These are phyloP conservation scores for Chaenocephalus aceratus DNA, from an alignment of 2,113 vertebrate species.

Conservation along the genomic window DNA sequence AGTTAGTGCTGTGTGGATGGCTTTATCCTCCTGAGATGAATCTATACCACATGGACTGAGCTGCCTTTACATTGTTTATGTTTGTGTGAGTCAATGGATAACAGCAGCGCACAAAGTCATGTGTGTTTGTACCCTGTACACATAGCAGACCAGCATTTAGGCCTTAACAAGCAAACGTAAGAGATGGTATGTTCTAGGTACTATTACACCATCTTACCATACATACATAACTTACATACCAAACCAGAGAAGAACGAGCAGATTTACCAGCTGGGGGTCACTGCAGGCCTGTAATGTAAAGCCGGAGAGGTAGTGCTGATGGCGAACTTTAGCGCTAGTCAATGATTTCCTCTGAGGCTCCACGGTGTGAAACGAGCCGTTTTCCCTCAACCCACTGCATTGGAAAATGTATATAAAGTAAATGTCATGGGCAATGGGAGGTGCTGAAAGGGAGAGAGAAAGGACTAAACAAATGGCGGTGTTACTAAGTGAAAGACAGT, in stretches of 20 bases:
- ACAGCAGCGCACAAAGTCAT: slow-evolving; percentile 36
- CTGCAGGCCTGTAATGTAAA: slow-evolving; percentile 45
- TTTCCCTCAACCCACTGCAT: slow-evolving; percentile 57
- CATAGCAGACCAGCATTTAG: slow-evolving; percentile 5
- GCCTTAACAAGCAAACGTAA: not conserved
- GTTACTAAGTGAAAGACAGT: slow-evolving; percentile 71
- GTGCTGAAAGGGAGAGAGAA: slow-evolving; percentile 79
- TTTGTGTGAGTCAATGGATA: slow-evolving; percentile 42
- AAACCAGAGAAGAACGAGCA: slow-evolving; percentile 42
- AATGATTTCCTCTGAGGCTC: slow-evolving; percentile 68
- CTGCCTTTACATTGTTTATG: slow-evolving; percentile 46
- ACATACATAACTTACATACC: slow-evolving; percentile 39
- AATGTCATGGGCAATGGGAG: slow-evolving; percentile 77
- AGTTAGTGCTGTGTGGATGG: too few species aligned
- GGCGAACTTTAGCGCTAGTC: slow-evolving; percentile 63
- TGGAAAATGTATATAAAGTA: slow-evolving; percentile 79
- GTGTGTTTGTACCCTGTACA: slow-evolving; percentile 22
- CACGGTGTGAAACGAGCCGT: slow-evolving; percentile 59
- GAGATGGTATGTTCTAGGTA: slow-evolving; percentile 12
- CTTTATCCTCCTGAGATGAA: too few species aligned
- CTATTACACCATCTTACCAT: slow-evolving; percentile 31
- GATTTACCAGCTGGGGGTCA: slow-evolving; percentile 54
- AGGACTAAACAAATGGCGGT: slow-evolving; percentile 77
- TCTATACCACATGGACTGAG: not conserved
- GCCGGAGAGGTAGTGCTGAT: slow-evolving; percentile 59